Base-by-base conservation (phyloP, 2,888 invertebrate genomes). In the Oscheius sp. region DNA sequence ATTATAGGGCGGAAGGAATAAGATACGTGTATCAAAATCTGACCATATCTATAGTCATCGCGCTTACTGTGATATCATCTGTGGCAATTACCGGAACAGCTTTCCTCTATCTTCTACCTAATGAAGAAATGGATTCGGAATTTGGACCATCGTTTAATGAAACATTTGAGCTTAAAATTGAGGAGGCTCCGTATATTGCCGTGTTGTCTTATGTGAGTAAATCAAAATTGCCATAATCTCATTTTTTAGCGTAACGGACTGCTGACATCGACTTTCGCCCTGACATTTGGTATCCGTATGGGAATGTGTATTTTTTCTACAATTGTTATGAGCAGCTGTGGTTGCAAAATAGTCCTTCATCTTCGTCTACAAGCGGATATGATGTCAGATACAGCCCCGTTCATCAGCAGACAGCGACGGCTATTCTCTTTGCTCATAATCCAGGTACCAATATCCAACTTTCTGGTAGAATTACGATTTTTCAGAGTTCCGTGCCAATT, bases 241-340 rank as follows among this genome's bases (percentile, higher is more conserved):
- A n/a, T n/a, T n/a, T 41, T 61, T 41, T 27, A 63, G 63, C 41
- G 63, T 43, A 43, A 63, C 63, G 45, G 9, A 1, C 18, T 43
- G 45, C 23, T 23, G 43, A 63, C n/a, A 45, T 63, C 27, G 9
- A 27, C 35, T 16, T 58, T 27, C 21, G 29, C 25, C 13, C 18
- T 25, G 13, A 58, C 63, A 0, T 63, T 63, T 45, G 63, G 63
- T 0, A 25, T 41, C 23, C 63, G 63, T 0, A 23, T 25, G 2
- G 63, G 63, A 21, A 21, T 63, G 63, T 63, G 63, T 45, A 21
- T 43, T 13, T 63, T 63, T 23, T 46, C 63, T 16, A 25, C 45
- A 2, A 45, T 35, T 13, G 21, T 63, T 1, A 63, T 63, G 45
- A 23, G 5, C 45, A 18, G 16, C 23, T 63, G 46, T 45, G 63